Evolutionary conservation across 2,797 vertebrate species (phyloP).

Genomic region (Lepidocolaptes lacrymiger): DNA sequence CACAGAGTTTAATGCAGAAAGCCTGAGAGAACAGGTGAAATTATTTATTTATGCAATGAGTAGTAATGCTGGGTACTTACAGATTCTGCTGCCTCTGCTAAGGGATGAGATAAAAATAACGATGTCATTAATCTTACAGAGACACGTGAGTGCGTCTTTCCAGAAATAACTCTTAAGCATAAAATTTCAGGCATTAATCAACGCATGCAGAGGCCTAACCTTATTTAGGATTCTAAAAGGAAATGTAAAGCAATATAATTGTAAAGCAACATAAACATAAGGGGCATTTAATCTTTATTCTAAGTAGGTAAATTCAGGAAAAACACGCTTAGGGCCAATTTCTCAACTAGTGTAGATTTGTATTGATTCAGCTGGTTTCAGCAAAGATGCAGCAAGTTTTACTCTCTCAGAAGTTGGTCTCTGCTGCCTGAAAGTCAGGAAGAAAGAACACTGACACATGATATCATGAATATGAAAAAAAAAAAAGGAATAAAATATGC

Average conservation of each 20-base stretch:
- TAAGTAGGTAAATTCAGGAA: neutral
- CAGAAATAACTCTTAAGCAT: constrained; percentile 51
- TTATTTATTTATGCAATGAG: constrained; percentile 33
- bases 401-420: neutral
- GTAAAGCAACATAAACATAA: neutral
- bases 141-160: constrained; percentile 1
- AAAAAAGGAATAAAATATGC: neutral
- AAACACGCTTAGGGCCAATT: neutral
- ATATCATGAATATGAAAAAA: neutral
- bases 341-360: neutral
- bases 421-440: neutral
- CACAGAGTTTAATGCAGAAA: neutral
- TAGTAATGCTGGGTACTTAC: neutral
- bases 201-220: neutral
- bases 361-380: neutral
- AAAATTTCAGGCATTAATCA: constrained; percentile 44
- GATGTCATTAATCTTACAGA: neutral
- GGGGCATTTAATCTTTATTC: neutral
- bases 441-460: neutral
- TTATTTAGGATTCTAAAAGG: neutral
- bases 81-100: constrained; percentile 29
- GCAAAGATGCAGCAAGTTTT: neutral
- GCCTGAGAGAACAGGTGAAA: constrained; percentile 22
- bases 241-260: neutral
- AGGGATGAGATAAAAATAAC: constrained; percentile 50